These are phyloP conservation scores for Episyrphus balteatus DNA, from an alignment of 1,140 invertebrate species.

Conservation along the genomic window DNA sequence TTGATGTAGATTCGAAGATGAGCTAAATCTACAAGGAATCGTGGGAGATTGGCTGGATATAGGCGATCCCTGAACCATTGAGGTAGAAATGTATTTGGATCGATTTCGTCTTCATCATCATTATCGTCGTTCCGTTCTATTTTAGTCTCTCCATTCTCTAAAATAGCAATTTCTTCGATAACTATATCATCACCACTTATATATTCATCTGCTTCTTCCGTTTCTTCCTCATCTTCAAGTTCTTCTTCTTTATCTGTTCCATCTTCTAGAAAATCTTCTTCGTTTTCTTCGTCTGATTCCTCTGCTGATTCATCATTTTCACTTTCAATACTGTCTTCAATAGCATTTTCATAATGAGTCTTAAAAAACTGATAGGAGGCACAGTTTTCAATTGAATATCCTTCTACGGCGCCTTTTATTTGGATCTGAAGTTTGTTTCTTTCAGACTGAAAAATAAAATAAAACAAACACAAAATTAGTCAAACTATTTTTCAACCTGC, in stretches of 20 bases:
- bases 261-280: neutral
- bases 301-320: conserved; percentile 2
- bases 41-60: conserved; percentile 45
- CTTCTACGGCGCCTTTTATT: conserved; percentile 50
- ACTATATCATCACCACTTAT: conserved; percentile 5
- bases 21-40: conserved; percentile 55
- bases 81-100: conserved; percentile 40
- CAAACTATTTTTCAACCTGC: too few species aligned
- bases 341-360: conserved; percentile 24
- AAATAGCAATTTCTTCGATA: neutral
- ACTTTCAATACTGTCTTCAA: conserved; percentile 8
- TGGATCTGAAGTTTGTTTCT: conserved; percentile 41
- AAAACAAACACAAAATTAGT: too few species aligned
- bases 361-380: conserved; percentile 46
- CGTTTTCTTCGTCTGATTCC: neutral
- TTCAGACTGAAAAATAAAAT: conserved; percentile 19
- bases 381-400: conserved; percentile 46
- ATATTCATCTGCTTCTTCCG: conserved; percentile 7
- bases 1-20: conserved; percentile 52
- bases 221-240: conserved; percentile 13
- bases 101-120: conserved; percentile 11
- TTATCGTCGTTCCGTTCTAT: conserved; percentile 9
- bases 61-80: conserved; percentile 53
- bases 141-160: conserved; percentile 5
- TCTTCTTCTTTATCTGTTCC: conserved; percentile 5